Base-by-base conservation (phyloP, 2,797 vertebrate species). In the Pangasius macronema region DNA sequence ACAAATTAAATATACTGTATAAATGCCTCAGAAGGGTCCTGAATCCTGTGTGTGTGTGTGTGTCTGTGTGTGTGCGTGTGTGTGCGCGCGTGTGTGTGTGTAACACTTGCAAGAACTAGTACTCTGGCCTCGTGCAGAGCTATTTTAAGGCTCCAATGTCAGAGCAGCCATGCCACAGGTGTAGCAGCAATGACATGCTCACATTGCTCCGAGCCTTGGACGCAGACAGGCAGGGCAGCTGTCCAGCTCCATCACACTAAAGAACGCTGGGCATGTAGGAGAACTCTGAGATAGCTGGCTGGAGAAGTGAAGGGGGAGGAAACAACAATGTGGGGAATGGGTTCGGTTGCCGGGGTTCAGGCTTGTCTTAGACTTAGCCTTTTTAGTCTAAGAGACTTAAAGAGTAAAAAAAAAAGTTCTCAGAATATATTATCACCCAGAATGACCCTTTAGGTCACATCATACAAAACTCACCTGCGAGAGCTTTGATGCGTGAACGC, bases 401-500 rank as follows among this genome's bases (percentile, higher is more conserved):
- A 33, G 24, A n/a, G 20, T 72, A 18, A 36, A 70, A 76, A 53
- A 49, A 30, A 53, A 39, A 39, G 8, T 18, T 76, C 22, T 61
- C 3, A 81, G 61, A 59, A 27, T 61, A 33, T 59, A 10, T 61
- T 27, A 61, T 61, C 13, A 76, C 39, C 22, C 30, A 67, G 49
- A 88, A 90, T 87, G 87, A 61, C 0, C 86, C 33, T 59, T n/a
- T 11, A 57, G 55, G 36, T 57, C 39, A 63, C n/a, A 85, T 61
- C 14, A 30, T 18, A 39, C 61, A 53, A 36, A 91, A 87, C 93
- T 89, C 94, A 99, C 98, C 99, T 97, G 98, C 98, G 72, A 99
- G 96, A 70, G 98, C 97, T 95, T 99, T 99, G 96, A 99, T 99
- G 94, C 99, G 97, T 61, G 99, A 99, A 91, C 99, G 97, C 93